phyloP scores from a whole-genome alignment of 2,113 vertebrate genomes.

The Zosterops pallidus region DNA sequence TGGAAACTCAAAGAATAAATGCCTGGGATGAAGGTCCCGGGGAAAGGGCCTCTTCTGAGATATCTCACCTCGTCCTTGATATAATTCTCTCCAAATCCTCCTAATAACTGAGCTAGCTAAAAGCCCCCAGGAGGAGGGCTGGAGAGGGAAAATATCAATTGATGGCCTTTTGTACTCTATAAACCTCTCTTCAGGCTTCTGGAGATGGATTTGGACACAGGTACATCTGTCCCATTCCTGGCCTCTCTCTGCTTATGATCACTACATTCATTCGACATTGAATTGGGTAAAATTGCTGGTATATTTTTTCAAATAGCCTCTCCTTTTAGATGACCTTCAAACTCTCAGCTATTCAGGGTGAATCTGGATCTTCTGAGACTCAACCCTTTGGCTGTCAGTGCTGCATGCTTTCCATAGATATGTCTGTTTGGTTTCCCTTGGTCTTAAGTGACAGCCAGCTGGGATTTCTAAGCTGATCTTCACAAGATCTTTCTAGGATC shows the following conservation, averaged over 20 bases:
- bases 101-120: too few relatives aligned
- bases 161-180: background rate
- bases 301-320: background rate
- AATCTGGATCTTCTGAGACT: background rate
- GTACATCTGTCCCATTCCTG: background rate
- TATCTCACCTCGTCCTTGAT: too few relatives aligned
- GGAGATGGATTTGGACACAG: background rate
- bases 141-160: too few relatives aligned
- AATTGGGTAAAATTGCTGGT: background rate
- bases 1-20: too few relatives aligned
- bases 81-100: too few relatives aligned
- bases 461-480: background rate
- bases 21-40: too few relatives aligned
- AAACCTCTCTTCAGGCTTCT: background rate
- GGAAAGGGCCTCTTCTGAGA: too few relatives aligned
- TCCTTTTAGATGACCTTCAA: background rate
- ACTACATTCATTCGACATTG: rapidly evolving
- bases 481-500: background rate
- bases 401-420: background rate
- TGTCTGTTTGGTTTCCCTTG: background rate
- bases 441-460: background rate
- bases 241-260: background rate
- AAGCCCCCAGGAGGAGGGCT: too few relatives aligned
- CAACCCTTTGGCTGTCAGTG: background rate
- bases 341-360: background rate